phyloP scores from a whole-genome alignment of 2,797 vertebrate genomes.

The Pteronotus mesoamericanus region DNA sequence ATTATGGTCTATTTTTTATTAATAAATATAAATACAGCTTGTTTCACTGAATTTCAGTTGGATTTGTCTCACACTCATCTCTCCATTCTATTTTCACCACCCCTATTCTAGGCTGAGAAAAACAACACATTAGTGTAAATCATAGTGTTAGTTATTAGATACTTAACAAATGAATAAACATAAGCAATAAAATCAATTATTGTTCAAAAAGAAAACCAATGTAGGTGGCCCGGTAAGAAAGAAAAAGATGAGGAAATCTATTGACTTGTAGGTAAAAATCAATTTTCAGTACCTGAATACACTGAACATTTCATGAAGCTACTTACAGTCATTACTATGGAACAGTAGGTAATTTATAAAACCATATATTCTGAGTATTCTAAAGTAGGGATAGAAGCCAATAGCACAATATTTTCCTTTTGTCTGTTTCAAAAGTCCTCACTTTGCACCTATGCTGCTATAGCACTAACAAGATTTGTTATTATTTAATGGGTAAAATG shows the following conservation, averaged over 20 bases:
- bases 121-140: background rate
- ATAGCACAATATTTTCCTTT: background rate
- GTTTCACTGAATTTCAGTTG: background rate
- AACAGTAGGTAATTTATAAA: background rate
- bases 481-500: background rate
- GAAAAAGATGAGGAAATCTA: background rate
- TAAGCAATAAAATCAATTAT: background rate
- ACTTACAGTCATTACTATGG: background rate
- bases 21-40: background rate
- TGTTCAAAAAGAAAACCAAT: background rate
- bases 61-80: background rate
- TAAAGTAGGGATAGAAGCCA: background rate
- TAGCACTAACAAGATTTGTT: background rate
- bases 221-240: background rate
- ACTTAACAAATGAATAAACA: background rate
- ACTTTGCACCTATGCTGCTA: background rate
- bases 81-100: background rate
- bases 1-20: background rate
- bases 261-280: background rate
- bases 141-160: background rate
- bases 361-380: background rate
- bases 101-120: background rate
- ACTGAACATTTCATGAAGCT: background rate
- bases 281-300: background rate
- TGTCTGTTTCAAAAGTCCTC: background rate